Conservation (phyloP, 2,888 invertebrate species). For the Nephrotoma flavescens region DNA sequence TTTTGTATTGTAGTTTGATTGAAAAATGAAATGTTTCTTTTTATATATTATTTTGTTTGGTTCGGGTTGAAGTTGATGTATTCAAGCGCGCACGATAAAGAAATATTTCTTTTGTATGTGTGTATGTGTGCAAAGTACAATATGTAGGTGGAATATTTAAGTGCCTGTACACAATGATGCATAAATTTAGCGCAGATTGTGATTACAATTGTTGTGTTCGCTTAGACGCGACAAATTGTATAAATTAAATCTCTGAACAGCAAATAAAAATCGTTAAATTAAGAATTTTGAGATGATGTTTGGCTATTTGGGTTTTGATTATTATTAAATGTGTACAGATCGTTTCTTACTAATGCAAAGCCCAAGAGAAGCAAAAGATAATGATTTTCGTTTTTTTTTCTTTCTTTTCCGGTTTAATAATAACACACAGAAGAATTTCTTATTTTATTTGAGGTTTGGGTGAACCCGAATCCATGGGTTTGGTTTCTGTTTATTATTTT, state of each 20-base stretch:
- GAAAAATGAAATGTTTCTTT: not conserved
- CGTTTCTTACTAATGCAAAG: not conserved
- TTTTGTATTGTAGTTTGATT: not conserved
- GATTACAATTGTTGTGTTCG: not conserved
- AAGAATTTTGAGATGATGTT: not conserved
- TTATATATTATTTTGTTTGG: not conserved
- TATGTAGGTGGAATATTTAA: not conserved
- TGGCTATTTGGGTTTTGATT: not conserved
- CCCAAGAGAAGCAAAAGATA: not conserved
- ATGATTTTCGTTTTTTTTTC: not conserved
- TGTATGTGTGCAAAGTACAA: not conserved
- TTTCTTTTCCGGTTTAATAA: not conserved
- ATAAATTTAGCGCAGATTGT: not conserved
- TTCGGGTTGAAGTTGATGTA: not conserved
- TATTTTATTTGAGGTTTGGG: not conserved
- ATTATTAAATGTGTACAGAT: not conserved
- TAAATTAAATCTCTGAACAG: not conserved
- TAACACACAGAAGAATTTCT: not conserved
- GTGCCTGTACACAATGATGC: not conserved
- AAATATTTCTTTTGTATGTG: not conserved
- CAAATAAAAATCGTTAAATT: not conserved
- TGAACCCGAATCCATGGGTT: not conserved
- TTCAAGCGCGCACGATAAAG: not conserved
- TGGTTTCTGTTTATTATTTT: not conserved
- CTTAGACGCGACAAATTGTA: not conserved